Conservation (phyloP, 2,113 vertebrate genomes). For the Trachemys scripta region DNA sequence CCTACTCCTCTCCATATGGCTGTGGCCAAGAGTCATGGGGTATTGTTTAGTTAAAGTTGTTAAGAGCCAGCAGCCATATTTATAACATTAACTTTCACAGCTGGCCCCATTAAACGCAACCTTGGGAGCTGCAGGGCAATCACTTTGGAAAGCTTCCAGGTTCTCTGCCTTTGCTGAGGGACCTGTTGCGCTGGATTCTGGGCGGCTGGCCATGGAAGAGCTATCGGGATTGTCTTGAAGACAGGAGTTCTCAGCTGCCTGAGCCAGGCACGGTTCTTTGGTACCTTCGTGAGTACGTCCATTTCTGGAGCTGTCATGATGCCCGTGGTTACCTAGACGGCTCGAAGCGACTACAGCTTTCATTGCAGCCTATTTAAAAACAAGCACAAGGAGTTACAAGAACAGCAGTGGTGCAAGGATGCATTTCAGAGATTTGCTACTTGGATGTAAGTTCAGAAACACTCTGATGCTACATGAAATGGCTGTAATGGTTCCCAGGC, state of each 20-base stretch:
- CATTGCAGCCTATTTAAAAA: constrained; percentile 85
- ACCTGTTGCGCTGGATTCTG: fast-evolving
- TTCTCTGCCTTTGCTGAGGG: not conserved
- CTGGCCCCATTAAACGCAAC: fast-evolving
- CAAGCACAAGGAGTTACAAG: not conserved
- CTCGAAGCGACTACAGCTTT: constrained; percentile 89
- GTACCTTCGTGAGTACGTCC: constrained; percentile 51
- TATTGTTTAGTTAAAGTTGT: fast-evolving
- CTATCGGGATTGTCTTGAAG: not conserved
- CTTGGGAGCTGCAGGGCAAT: fast-evolving
- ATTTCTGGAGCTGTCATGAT: constrained; percentile 83
- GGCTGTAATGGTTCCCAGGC: not conserved
- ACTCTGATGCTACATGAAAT: not conserved
- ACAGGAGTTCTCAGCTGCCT: fast-evolving
- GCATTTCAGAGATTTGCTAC: not conserved
- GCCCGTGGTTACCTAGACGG: constrained; percentile 76
- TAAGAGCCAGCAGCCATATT: fast-evolving
- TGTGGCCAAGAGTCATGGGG: fast-evolving
- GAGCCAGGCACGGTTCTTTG: fast-evolving
- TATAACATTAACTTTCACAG: not conserved
- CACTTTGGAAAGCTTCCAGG: not conserved
- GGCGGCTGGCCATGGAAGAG: not conserved
- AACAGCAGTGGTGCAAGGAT: fast-evolving
- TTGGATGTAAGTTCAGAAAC: not conserved
- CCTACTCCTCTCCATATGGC: not conserved